Evolutionary conservation across 2,797 vertebrate species (phyloP).

Genomic region (Pseudopleuronectes americanus): DNA sequence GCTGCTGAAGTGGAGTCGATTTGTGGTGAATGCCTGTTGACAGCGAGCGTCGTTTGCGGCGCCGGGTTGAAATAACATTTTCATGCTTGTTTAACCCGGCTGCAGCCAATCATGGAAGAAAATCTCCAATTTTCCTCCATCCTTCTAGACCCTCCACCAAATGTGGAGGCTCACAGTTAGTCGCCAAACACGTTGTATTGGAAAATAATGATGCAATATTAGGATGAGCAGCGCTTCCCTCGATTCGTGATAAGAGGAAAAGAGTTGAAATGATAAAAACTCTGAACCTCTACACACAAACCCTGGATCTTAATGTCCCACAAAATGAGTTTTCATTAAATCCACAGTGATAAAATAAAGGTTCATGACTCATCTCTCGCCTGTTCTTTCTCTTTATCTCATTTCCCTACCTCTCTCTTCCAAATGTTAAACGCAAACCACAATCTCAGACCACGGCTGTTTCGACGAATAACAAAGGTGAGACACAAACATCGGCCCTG

Average conservation of each 20-base stretch:
- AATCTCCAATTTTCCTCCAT: neutral
- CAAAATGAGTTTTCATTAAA: too few relatives aligned
- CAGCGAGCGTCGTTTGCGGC: conserved; percentile 17
- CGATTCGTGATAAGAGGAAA: neutral
- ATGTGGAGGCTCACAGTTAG: neutral
- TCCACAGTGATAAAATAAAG: too few relatives aligned
- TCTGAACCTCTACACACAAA: conserved; percentile 19
- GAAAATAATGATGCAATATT: neutral
- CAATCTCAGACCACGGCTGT: too few relatives aligned
- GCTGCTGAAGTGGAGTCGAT: neutral
- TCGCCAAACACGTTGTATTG: neutral
- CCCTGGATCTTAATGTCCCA: neutral
- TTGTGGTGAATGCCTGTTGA: conserved; percentile 33
- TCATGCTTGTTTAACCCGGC: conserved; percentile 27
- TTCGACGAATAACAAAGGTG: neutral
- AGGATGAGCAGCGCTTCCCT: conserved; percentile 1
- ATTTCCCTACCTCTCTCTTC: neutral
- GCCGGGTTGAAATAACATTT: conserved; percentile 27
- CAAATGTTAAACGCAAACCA: too few relatives aligned
- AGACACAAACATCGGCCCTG: neutral
- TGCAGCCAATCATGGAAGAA: conserved; percentile 28
- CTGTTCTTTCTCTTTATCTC: neutral
- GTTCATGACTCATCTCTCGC: neutral
- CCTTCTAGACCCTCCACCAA: neutral
- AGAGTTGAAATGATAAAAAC: neutral